Percentiles rank a stretch among this genome's conserved stretches.
These are phyloP conservation scores for Prorops nasuta DNA, from an alignment of 1,140 invertebrate genomes.

Conservation along the genomic window DNA sequence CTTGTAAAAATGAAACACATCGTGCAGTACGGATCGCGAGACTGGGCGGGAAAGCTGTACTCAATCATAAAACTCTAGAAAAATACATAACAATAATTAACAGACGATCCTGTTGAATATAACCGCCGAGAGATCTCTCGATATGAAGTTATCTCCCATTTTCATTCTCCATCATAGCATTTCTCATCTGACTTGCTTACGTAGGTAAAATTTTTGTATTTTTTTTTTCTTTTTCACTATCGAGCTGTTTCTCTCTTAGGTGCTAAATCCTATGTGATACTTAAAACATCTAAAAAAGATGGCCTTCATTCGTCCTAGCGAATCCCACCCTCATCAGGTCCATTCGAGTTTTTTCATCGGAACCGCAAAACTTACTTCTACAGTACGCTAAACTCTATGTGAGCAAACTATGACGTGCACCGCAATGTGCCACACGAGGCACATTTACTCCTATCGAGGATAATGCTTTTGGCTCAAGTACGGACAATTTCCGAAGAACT, in stretches of 20 bases:
- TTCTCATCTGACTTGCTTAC: constrained; percentile 3
- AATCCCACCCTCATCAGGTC: no score
- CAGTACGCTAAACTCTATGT: no score
- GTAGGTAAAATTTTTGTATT: constrained; percentile 37
- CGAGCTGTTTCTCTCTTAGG: constrained; percentile 7
- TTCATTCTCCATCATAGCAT: not conserved
- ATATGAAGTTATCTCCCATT: constrained; percentile 4
- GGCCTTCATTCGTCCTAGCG: constrained; percentile 1
- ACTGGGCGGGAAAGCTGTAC: constrained; percentile 11
- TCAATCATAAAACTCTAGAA: constrained; percentile 29
- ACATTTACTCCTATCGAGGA: no score
- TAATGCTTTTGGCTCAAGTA: no score
- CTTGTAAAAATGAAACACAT: no score
- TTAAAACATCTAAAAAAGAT: constrained; percentile 5
- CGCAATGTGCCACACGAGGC: no score
- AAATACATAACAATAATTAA: constrained; percentile 26
- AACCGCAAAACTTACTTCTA: no score
- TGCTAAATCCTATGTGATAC: constrained; percentile 4
- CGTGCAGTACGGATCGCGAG: no score
- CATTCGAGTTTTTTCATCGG: no score
- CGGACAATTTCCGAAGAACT: no score
- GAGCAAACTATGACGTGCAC: no score
- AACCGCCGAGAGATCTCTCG: constrained; percentile 10
- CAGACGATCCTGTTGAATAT: constrained; percentile 18
- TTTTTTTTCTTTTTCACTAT: not conserved